These are phyloP conservation scores for Iselma pallidipennis DNA, from an alignment of 2,888 invertebrate species.

Conservation along the genomic window DNA sequence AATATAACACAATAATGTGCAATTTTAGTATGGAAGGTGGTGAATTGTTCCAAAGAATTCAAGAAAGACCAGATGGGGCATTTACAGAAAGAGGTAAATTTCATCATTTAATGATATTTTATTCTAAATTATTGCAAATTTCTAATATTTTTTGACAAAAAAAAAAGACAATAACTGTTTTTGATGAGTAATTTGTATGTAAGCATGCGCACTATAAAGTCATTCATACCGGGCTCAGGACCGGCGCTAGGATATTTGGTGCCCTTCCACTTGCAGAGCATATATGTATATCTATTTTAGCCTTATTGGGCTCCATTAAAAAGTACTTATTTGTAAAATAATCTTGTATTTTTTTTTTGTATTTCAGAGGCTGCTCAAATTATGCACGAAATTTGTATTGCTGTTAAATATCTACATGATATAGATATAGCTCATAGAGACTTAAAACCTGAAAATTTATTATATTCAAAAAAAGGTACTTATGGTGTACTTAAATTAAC, in stretches of 20 bases:
- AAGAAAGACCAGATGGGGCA: slow-evolving; percentile 90
- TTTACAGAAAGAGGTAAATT: slow-evolving; percentile 87
- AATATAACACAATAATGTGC: slow-evolving; percentile 13
- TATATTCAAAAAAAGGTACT: slow-evolving; percentile 78
- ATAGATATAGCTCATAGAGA: slow-evolving; percentile 96
- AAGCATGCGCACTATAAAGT: neutral
- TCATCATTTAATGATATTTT: neutral
- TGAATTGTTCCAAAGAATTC: slow-evolving; percentile 95
- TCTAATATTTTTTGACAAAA: neutral
- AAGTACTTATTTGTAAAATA: no score
- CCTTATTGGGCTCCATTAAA: no score
- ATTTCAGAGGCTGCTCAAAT: slow-evolving; percentile 85
- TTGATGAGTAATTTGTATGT: neutral
- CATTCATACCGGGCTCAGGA: neutral
- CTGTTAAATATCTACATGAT: slow-evolving; percentile 91
- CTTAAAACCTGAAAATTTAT: slow-evolving; percentile 95
- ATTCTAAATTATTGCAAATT: neutral
- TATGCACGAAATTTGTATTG: slow-evolving; percentile 95
- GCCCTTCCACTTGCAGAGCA: no score
- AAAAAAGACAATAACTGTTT: neutral
- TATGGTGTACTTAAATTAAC: slow-evolving; percentile 92
- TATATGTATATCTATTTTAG: no score
- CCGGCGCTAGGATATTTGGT: no score
- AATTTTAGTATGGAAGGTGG: slow-evolving; percentile 91
- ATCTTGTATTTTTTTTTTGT: slow-evolving; percentile 16